Conservation (phyloP, 1,140 invertebrate genomes). For the Cydia amplana region DNA sequence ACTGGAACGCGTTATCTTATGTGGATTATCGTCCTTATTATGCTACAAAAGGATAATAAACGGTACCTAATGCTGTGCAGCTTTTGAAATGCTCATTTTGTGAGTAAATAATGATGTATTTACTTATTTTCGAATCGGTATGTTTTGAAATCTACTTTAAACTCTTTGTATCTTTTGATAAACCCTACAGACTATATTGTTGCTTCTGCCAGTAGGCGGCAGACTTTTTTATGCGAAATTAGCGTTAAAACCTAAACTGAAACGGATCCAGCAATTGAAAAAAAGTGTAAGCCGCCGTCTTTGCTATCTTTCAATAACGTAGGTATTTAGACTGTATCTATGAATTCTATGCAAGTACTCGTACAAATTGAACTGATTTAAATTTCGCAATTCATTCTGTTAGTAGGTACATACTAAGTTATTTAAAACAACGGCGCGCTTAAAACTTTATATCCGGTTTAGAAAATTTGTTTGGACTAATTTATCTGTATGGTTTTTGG, state of each 20-base stretch:
- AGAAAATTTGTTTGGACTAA: background rate
- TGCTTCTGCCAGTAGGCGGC: no score
- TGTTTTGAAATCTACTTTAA: no score
- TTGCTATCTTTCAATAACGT: no score
- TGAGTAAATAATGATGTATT: background rate
- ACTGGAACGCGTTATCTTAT: conserved; percentile 9
- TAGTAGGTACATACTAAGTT: background rate
- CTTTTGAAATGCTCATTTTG: background rate
- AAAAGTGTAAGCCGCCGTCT: no score
- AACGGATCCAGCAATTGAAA: no score
- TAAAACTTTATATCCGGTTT: background rate
- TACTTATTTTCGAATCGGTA: no score
- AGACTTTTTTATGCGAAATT: no score
- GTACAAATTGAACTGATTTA: conserved; percentile 26
- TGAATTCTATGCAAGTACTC: background rate
- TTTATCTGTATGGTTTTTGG: background rate
- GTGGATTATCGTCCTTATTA: conserved; percentile 19
- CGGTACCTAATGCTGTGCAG: background rate
- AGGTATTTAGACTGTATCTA: no score
- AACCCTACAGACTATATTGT: no score
- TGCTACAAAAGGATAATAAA: background rate
- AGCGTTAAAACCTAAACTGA: no score
- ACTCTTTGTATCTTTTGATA: no score
- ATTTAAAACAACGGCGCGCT: conserved; percentile 1
- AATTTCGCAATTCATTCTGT: conserved; percentile 17